Conservation (phyloP, 2,113 vertebrate species). For the Phyllopteryx taeniolatus region DNA sequence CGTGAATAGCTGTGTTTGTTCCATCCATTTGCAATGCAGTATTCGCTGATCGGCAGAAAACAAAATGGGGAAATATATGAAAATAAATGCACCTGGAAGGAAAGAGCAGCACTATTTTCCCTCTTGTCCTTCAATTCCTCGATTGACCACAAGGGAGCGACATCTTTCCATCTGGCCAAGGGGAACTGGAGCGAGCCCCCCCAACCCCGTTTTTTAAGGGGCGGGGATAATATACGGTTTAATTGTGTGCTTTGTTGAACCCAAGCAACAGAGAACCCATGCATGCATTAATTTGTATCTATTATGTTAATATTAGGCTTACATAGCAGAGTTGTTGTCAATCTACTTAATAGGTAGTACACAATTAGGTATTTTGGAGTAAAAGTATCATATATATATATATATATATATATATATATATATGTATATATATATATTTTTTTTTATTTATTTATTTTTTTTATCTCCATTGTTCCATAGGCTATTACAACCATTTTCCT, state of each 20-base stretch:
- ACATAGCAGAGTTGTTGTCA: background rate
- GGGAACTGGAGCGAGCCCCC: background rate
- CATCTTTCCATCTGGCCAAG: slow-evolving; percentile 38
- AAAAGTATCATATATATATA: background rate
- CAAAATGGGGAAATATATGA: background rate
- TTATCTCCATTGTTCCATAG: background rate
- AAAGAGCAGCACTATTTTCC: slow-evolving; percentile 9
- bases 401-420: too few species aligned
- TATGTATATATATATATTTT: too few species aligned
- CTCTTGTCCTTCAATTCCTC: slow-evolving; percentile 31
- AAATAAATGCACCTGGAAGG: slow-evolving; percentile 19
- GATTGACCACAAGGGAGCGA: slow-evolving; percentile 38
- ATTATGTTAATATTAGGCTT: background rate
- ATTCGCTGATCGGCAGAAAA: slow-evolving; percentile 49
- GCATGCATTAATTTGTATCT: slow-evolving; percentile 56
- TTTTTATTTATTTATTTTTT: background rate
- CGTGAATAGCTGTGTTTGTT: slow-evolving; percentile 12
- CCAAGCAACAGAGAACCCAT: slow-evolving; percentile 63
- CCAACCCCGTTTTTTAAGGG: too few species aligned
- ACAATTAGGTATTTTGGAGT: background rate
- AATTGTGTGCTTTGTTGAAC: slow-evolving; percentile 37
- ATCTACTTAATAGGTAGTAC: slow-evolving; percentile 50
- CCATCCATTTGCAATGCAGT: slow-evolving; percentile 37
- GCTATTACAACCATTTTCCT: background rate
- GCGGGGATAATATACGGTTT: background rate